phyloP scores from a whole-genome alignment of 2,888 invertebrate genomes.

The Athrips mouffetella region DNA sequence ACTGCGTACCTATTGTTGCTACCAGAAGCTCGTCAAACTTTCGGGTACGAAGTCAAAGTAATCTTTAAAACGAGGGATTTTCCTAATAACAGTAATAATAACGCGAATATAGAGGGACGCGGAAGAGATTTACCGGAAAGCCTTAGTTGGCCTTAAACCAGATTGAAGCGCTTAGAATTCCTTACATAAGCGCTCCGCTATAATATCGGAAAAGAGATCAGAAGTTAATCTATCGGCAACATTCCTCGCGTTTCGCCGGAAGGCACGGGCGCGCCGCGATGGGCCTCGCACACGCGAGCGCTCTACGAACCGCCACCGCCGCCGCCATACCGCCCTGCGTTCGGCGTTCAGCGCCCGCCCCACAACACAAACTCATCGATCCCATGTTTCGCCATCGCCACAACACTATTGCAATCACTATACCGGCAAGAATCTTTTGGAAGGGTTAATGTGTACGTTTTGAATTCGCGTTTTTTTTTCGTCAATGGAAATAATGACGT shows the following conservation, averaged over 20 bases:
- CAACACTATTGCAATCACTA: constrained; percentile 31
- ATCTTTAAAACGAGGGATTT: constrained; percentile 18
- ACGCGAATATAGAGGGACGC: constrained; percentile 35
- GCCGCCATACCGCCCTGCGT: constrained; percentile 31
- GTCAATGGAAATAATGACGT: not conserved
- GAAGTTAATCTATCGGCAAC: constrained; percentile 78
- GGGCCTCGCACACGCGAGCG: constrained; percentile 32
- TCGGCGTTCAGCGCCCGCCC: constrained; percentile 33
- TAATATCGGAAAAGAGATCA: constrained; percentile 78
- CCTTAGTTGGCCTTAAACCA: constrained; percentile 65
- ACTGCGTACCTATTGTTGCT: too few relatives aligned
- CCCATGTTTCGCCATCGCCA: constrained; percentile 54
- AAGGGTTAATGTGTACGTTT: too few relatives aligned
- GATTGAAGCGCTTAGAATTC: constrained; percentile 74
- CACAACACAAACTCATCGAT: constrained; percentile 60
- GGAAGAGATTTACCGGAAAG: constrained; percentile 48
- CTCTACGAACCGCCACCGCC: constrained; percentile 29
- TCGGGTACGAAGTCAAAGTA: not conserved
- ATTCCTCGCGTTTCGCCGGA: constrained; percentile 76
- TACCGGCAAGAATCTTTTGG: too few relatives aligned
- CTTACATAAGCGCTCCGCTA: constrained; percentile 71
- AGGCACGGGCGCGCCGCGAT: constrained; percentile 57
- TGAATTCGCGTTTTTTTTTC: not conserved
- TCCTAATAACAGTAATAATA: constrained; percentile 11
- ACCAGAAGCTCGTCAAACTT: not conserved